Conservation (phyloP, 2,113 vertebrate genomes). For the Calyptomena viridis region DNA sequence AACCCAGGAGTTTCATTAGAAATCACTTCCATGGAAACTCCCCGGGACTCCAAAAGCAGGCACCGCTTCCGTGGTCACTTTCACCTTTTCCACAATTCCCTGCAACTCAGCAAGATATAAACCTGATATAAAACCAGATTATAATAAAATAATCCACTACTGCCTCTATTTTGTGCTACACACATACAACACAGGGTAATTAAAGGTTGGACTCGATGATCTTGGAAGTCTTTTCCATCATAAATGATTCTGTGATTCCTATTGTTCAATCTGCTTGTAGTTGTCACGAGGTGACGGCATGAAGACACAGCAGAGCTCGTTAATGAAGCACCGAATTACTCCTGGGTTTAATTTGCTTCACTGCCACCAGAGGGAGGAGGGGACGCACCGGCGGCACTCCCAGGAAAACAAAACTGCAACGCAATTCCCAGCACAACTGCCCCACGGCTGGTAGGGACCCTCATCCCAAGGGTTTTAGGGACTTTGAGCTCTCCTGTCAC, state of each 20-base stretch:
- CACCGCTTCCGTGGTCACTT: neutral
- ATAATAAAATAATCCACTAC: neutral
- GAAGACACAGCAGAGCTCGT: neutral
- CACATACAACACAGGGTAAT: neutral
- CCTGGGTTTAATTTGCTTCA: neutral
- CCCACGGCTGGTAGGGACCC: neutral
- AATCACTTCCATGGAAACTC: neutral
- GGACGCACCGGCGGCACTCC: neutral
- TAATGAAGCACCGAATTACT: neutral
- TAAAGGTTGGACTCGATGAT: neutral
- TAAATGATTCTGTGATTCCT: neutral
- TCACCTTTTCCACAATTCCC: neutral
- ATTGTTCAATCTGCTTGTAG: neutral
- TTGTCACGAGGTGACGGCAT: neutral
- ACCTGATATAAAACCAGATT: too few species aligned
- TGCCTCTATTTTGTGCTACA: neutral
- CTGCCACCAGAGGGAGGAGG: slow-evolving; percentile 13
- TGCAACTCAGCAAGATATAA: neutral
- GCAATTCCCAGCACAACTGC: neutral
- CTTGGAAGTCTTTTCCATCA: neutral
- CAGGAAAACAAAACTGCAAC: neutral
- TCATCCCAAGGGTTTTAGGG: neutral
- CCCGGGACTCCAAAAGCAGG: too few species aligned
- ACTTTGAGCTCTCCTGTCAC: neutral
- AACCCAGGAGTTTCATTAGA: neutral